Percentiles rank a stretch among this genome's conserved stretches.
phyloP scores from a whole-genome alignment of 2,888 invertebrate genomes.

The Amblyjoppa fuscipennis region DNA sequence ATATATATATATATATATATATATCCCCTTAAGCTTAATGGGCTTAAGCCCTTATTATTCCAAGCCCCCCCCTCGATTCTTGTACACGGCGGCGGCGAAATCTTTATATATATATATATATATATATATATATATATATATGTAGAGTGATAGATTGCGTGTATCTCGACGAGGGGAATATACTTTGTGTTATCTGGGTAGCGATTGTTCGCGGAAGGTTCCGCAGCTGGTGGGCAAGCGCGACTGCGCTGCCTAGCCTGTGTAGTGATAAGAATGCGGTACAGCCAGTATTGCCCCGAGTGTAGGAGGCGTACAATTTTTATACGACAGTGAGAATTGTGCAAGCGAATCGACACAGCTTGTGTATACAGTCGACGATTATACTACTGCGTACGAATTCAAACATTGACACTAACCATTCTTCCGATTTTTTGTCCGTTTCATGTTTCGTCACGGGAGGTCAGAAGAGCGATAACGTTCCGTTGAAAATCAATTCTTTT shows the following conservation, averaged over 20 bases:
- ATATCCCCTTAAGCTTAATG: too few species aligned
- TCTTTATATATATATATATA: neutral
- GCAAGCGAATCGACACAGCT: slow-evolving; percentile 14
- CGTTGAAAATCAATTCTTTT: neutral
- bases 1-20: neutral
- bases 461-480: neutral
- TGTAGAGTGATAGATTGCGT: neutral
- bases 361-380: slow-evolving; percentile 8
- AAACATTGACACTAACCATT: slow-evolving; percentile 19
- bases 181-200: slow-evolving; percentile 31
- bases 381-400: neutral
- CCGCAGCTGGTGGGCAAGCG: slow-evolving; percentile 34
- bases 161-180: slow-evolving; percentile 19
- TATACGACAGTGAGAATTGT: neutral
- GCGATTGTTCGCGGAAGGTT: slow-evolving; percentile 53
- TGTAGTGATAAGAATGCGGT: slow-evolving; percentile 62
- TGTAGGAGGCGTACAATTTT: slow-evolving; percentile 42
- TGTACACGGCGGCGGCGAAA: too few species aligned
- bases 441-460: neutral
- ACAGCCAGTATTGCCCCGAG: slow-evolving; percentile 18
- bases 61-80: too few species aligned
- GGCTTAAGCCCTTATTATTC: too few species aligned
- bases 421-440: neutral
- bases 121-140: neutral
- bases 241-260: slow-evolving; percentile 55